Evolutionary conservation across 2,113 vertebrate species (phyloP).

Genomic region (Pedetes capensis): DNA sequence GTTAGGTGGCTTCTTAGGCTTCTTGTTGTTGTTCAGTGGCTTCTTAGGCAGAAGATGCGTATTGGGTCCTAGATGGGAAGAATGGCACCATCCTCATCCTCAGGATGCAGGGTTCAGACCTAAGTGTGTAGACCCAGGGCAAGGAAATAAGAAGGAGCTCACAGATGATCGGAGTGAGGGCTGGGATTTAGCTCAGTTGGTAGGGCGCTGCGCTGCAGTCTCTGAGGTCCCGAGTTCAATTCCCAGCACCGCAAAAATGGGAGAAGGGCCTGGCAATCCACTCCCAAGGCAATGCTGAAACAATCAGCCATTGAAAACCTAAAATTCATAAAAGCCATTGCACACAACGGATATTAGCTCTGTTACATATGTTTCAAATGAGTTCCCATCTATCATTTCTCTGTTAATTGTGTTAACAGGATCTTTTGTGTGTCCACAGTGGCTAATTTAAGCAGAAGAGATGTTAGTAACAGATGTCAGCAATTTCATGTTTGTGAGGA

Average conservation of each 20-base stretch:
- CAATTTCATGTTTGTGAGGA: background rate
- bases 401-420: background rate
- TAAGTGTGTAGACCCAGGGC: background rate
- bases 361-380: background rate
- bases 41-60: background rate
- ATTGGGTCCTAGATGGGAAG: background rate
- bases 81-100: background rate
- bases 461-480: background rate
- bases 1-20: rapidly evolving
- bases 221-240: too few relatives aligned
- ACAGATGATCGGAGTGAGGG: too few relatives aligned
- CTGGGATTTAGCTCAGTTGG: too few relatives aligned
- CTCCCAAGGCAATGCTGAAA: too few relatives aligned
- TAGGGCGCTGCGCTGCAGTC: too few relatives aligned
- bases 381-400: background rate
- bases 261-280: too few relatives aligned
- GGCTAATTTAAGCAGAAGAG: background rate
- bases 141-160: background rate
- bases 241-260: too few relatives aligned
- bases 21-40: too few relatives aligned
- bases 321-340: conserved; percentile 33
- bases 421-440: background rate
- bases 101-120: background rate
- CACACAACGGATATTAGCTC: background rate
- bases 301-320: too few relatives aligned